Conservation (phyloP, 2,888 invertebrate species). For the Agriopis aurantiaria region DNA sequence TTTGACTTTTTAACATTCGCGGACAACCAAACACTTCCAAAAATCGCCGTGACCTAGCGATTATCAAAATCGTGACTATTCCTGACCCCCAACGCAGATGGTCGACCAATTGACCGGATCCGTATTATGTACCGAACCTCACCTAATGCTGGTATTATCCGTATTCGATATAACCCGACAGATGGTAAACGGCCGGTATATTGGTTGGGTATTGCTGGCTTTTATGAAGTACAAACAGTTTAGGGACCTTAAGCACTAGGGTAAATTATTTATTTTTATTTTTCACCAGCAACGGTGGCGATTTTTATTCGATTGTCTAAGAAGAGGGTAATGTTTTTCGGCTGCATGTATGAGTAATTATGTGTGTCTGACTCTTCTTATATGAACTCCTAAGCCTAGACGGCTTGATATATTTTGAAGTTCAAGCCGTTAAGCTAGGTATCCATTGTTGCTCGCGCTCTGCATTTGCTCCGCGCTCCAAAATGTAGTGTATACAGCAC, state of each 20-base stretch:
- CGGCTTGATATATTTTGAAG: no score
- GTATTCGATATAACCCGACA: slow-evolving; percentile 62
- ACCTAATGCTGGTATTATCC: slow-evolving; percentile 63
- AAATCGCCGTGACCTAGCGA: slow-evolving; percentile 63
- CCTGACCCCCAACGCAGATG: slow-evolving; percentile 70
- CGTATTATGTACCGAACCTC: slow-evolving; percentile 70
- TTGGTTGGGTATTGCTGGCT: slow-evolving; percentile 35
- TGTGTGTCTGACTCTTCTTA: no score
- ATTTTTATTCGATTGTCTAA: neutral
- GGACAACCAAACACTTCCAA: slow-evolving; percentile 32
- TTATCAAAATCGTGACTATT: slow-evolving; percentile 57
- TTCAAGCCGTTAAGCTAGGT: no score
- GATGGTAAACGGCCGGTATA: slow-evolving; percentile 57
- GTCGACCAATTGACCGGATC: slow-evolving; percentile 77
- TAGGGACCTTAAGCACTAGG: slow-evolving; percentile 2
- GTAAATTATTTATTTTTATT: slow-evolving; percentile 9
- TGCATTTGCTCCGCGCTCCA: no score
- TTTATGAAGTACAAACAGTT: slow-evolving; percentile 30
- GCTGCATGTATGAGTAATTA: no score
- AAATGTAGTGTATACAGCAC: no score
- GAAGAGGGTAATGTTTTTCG: no score
- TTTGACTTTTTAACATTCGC: no score
- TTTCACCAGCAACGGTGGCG: neutral
- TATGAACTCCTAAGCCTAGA: no score
- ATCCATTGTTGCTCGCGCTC: no score